phyloP scores from a whole-genome alignment of 2,888 invertebrate species.

The Calameuta filiformis region DNA sequence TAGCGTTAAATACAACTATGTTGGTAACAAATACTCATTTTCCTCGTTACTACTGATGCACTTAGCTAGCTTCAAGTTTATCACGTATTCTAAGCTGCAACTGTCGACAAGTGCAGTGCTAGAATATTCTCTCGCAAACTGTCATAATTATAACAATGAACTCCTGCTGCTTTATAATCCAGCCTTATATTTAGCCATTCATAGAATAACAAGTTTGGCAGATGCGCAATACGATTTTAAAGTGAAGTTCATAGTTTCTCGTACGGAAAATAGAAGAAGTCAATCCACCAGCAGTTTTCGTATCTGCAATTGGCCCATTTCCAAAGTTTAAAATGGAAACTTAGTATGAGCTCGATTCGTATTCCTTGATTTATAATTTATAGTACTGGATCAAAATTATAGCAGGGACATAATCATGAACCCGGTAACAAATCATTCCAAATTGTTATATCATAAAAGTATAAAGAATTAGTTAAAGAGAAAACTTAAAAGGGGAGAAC shows the following conservation, averaged over 20 bases:
- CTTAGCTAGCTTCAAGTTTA: background rate
- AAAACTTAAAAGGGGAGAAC: background rate
- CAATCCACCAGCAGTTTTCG: background rate
- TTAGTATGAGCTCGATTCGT: background rate
- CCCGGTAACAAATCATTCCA: background rate
- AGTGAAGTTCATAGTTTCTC: background rate
- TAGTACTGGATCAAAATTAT: background rate
- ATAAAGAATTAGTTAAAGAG: background rate
- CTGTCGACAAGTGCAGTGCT: background rate
- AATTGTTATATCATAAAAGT: background rate
- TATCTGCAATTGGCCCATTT: background rate
- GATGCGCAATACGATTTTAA: background rate
- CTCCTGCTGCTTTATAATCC: background rate
- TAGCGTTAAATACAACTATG: background rate
- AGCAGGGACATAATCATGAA: background rate
- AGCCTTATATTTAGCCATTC: background rate
- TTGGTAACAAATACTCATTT: background rate
- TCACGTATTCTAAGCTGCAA: background rate
- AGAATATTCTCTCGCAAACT: background rate
- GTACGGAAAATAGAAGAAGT: background rate
- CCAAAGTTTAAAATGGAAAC: background rate
- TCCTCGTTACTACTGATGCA: background rate
- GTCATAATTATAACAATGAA: background rate
- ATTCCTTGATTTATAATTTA: background rate
- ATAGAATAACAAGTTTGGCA: background rate